Base-by-base conservation (phyloP, 2,888 invertebrate species). In the Leucozona laternaria region DNA sequence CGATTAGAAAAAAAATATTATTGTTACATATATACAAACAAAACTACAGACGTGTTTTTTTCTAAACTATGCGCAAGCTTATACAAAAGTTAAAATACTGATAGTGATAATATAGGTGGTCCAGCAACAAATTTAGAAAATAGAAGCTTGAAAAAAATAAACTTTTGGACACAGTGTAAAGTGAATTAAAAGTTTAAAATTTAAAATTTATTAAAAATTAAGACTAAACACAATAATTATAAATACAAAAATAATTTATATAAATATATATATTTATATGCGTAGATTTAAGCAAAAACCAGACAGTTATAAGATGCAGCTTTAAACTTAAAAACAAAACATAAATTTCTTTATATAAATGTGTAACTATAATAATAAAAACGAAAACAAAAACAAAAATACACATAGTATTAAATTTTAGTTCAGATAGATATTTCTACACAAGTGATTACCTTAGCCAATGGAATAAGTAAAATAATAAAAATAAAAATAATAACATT, bases 31-130 rank as follows among this genome's bases (percentile, higher is more conserved):
- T 53, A 60, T 15, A 62, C 75, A 50, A 43, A 55, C 43, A 17
- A 64, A 22, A 37, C 7, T 45, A 28, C 28, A 17, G n/a, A 45
- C 28, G 25, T 34, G 10, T 79, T 70, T 37, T 43, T 79, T 71
- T 45, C 37, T 37, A 34, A 58, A 34, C 17, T 48, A 34, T 37
- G 72, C 57, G 53, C 73, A 68, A 75, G 66, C 58, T 73, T 66
- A 72, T 60, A 62, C n/a, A 62, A 55, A 83, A 55, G 15, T 48
- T 43, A 45, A 64, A 45, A 75, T 50, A 83, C 50, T 66, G 53
- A 68, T 60, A 79, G 79, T 84, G 79, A 79, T 84, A 83, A 68
- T 22, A 62, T 55, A 72, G 76, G 76, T 79, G 80, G 76, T 85
- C 84, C 84, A 80, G 80, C 72, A 77, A 72, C 80, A 80, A 85